Base-by-base conservation (phyloP, 2,888 invertebrate genomes). In the Luperina testacea region DNA sequence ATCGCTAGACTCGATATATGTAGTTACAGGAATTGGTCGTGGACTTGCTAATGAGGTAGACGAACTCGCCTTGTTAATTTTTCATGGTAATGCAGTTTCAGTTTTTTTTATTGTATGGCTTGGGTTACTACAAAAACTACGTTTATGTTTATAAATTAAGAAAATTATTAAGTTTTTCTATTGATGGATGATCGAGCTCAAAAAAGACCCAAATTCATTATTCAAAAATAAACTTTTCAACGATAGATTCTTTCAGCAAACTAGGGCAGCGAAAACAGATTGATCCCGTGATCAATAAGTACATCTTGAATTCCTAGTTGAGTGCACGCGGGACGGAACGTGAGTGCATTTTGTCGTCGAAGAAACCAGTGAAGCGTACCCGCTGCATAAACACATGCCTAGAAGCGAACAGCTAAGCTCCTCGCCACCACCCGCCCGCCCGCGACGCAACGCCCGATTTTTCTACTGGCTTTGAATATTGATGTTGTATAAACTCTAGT, bases 321-420 rank as follows among this genome's bases (percentile, higher is more conserved):
- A 95, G 92, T 93, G 94, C 92, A 90, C 91, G 90, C 91, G 93
- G 91, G 91, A 91, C 90, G 90, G 86, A 86, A 93, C 94, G 95
- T 95, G 95, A 96, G 96, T 96, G 96, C 96, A 96, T 96, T 96
- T 95, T 95, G 95, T 95, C 96, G 96, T 95, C 93, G 94, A 91
- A 93, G 93, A 92, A 95, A 92, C 93, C 94, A 94, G 94, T 91
- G 93, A 92, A 93, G 94, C 95, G 94, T 94, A 88, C 91, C 87
- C 92, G 90, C 93, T 94, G 93, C 93, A 94, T 94, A 94, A 95
- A 95, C 94, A 95, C 92, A 93, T 90, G 91, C 89, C 91, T 91
- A 91, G 87, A 92, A 92, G 92, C 87, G 92, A 92, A 91, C 91
- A 93, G 90, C 92, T 92, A 87, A 87, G 89, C 80, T 85, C 45